Evolutionary conservation across 1,140 invertebrate genomes (phyloP).

Genomic region (Adoxophyes honmai): DNA sequence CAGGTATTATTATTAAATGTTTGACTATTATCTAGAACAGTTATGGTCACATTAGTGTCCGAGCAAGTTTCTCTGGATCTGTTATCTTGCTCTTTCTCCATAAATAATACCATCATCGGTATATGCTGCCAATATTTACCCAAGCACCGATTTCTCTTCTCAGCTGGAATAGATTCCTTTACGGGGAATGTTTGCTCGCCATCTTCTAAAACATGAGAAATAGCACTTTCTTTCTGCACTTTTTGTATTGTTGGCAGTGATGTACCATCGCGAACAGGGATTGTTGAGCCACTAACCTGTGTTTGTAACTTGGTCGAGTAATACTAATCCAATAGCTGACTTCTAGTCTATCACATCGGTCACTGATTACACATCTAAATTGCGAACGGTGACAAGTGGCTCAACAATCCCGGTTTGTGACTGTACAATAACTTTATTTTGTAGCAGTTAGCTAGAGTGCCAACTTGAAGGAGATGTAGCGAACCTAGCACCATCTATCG

Average conservation of each 20-base stretch:
- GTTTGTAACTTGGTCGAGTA: no score
- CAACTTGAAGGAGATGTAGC: no score
- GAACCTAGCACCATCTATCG: no score
- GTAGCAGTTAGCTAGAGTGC: no score
- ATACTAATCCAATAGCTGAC: no score
- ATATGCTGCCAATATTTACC: constrained; percentile 77
- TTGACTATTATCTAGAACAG: constrained; percentile 30
- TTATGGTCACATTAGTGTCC: constrained; percentile 27
- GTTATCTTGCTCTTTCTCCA: constrained; percentile 36
- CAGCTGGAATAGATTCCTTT: constrained; percentile 37
- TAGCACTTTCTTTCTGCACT: neutral
- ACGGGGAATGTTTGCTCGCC: constrained; percentile 20
- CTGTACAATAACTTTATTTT: no score
- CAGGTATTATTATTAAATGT: constrained; percentile 28
- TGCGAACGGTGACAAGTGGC: no score
- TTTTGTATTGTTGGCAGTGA: neutral
- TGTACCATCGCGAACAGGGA: no score
- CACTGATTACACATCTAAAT: no score
- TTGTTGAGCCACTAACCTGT: no score
- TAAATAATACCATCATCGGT: constrained; percentile 52
- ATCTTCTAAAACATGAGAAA: constrained; percentile 40
- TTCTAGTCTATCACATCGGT: no score
- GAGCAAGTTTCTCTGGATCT: constrained; percentile 16
- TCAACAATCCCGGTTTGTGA: no score
- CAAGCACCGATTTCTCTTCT: constrained; percentile 59